These are phyloP conservation scores for Acyrthosiphon pisum DNA, from an alignment of 1,140 invertebrate species.

Conservation along the genomic window DNA sequence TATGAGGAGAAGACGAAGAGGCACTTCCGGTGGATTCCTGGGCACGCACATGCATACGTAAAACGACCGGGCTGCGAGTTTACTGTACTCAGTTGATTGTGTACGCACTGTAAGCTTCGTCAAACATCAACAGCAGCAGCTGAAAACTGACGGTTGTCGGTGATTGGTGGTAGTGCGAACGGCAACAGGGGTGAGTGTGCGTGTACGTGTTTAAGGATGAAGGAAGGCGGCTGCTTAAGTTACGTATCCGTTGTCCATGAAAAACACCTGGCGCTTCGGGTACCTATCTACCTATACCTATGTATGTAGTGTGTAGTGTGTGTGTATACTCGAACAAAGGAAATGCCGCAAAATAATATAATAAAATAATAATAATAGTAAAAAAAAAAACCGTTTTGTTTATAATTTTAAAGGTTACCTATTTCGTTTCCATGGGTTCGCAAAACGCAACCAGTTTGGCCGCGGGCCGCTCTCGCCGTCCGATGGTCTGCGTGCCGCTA, in stretches of 20 bases:
- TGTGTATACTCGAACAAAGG: slow-evolving; percentile 44
- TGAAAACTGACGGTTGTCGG: not conserved
- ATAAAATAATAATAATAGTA: slow-evolving; percentile 39
- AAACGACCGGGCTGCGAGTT: not conserved
- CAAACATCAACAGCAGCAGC: not conserved
- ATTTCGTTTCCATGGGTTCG: slow-evolving; percentile 52
- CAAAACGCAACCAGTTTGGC: slow-evolving; percentile 36
- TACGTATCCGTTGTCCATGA: slow-evolving; percentile 39
- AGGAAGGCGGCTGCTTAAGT: slow-evolving; percentile 19
- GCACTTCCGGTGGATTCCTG: slow-evolving; percentile 45
- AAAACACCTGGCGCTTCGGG: slow-evolving; percentile 51
- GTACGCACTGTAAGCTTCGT: not conserved
- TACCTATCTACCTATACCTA: slow-evolving; percentile 11
- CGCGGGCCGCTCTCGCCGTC: not conserved
- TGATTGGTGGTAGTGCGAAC: not conserved
- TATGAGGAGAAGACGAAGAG: not conserved
- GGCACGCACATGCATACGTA: not conserved
- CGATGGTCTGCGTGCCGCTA: not conserved
- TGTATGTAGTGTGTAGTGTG: not conserved
- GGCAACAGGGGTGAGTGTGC: slow-evolving; percentile 20
- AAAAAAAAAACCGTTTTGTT: slow-evolving; percentile 53
- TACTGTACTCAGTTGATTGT: not conserved
- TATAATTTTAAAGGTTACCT: slow-evolving; percentile 57
- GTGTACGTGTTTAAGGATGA: not conserved
- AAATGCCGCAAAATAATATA: slow-evolving; percentile 55